A percentile compares a stretch with the other conserved stretches of the same genome.
phyloP scores from a whole-genome alignment of 2,113 vertebrate genomes.

The Candoia aspera region DNA sequence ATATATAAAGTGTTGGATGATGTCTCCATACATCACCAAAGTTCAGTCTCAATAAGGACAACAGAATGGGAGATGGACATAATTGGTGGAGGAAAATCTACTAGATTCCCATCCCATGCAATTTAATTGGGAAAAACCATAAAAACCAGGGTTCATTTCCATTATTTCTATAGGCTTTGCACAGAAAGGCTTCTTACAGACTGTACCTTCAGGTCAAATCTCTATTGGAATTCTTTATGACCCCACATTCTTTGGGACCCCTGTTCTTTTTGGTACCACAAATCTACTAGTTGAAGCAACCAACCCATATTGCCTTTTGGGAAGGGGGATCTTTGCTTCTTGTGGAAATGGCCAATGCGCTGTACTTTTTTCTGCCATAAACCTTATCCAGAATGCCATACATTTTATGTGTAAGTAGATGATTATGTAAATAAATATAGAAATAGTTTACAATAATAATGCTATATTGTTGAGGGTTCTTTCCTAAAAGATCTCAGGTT shows the following conservation, averaged over 20 bases:
- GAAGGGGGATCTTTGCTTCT: not conserved
- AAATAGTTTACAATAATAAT: constrained; percentile 49
- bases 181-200: not conserved
- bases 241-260: not conserved
- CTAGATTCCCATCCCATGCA: not conserved
- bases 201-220: not conserved
- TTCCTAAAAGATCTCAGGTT: constrained; percentile 35
- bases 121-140: not conserved
- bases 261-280: not conserved
- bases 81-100: not conserved
- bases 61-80: not conserved
- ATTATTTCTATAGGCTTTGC: not conserved
- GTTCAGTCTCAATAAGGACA: not conserved
- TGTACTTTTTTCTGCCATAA: not conserved
- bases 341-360: not conserved
- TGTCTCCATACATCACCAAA: not conserved
- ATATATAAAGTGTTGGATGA: not conserved
- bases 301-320: not conserved
- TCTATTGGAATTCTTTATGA: not conserved
- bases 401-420: not conserved
- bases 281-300: not conserved
- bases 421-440: not conserved
- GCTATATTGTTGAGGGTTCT: constrained; percentile 29
- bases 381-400: not conserved
- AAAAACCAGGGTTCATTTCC: not conserved